Evolutionary conservation across 2,797 vertebrate genomes (phyloP).

Genomic region (Erithacus rubecula): DNA sequence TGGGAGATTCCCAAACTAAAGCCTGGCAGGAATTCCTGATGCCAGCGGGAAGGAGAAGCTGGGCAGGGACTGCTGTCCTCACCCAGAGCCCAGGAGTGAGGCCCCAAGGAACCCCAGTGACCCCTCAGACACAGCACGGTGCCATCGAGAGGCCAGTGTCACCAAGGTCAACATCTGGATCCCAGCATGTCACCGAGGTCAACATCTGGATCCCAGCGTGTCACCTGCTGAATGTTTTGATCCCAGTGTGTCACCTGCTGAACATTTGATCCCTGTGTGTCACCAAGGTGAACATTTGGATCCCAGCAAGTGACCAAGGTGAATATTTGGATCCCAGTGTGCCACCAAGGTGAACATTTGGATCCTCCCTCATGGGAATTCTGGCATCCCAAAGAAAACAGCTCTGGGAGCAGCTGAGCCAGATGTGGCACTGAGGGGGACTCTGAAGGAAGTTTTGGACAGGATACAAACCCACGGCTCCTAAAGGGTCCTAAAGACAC

Average conservation of each 20-base stretch:
- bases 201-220: no score
- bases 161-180: no score
- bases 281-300: no score
- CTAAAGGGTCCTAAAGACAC: background rate
- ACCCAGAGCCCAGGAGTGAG: background rate
- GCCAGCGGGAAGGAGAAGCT: background rate
- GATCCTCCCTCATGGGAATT: background rate
- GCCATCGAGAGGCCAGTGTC: background rate
- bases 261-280: no score
- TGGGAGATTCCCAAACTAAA: background rate
- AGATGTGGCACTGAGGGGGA: background rate
- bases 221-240: no score
- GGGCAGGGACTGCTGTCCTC: background rate
- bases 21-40: background rate
- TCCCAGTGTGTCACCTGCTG: no score
- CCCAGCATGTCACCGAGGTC: no score
- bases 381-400: background rate
- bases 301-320: no score
- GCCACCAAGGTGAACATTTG: background rate
- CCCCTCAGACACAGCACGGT: accelerated
- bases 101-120: background rate
- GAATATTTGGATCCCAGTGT: background rate
- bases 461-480: background rate
- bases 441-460: background rate
- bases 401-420: background rate